Base-by-base conservation (phyloP, 2,797 vertebrate genomes). In the Darevskia mixta region DNA sequence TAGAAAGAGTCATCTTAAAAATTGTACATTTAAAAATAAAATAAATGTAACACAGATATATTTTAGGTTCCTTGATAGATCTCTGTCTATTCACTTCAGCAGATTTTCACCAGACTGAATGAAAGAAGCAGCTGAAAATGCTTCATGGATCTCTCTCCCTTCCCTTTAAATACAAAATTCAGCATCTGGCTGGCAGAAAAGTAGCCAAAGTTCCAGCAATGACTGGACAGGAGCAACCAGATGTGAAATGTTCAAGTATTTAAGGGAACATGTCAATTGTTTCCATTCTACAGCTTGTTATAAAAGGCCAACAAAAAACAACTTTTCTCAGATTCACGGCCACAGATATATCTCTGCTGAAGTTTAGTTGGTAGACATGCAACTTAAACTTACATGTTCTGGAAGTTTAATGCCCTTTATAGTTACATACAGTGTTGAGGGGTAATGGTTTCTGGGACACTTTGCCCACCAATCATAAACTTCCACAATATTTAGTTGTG, bases 381-480 rank as follows among this genome's bases (percentile, higher is more conserved):
- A 71, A 88, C 27, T 81, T 93, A 89, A 64, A 97, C 98, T 97
- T 96, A 99, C 99, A 85, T 97, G 97, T 83, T 99, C 98, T 25
- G 98, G 98, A 38, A 98, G 95, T 95, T 98, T 98, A 92, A 99
- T 94, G 90, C 98, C 98, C 96, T 98, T 98, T 87, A 99, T 92
- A 0, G 99, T 99, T 49, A 99, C 95, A 66, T 99, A 99, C 58
- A 99, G 96, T 1, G 99, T 99, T 79, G 99, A 98, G 4, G 98
- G 94, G 18, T 99, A 99, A 96, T 96, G 98, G 94, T 96, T 97
- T 95, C 98, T 97, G 64, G 98, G 97, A 92, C 95, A 97, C 87
- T 97, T 98, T 94, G 95, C 97, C 98, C 99, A 99, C 98, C 99
- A 99, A 82, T 99, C 98, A 82, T 98, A 98, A 93, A 99, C 95